phyloP scores from a whole-genome alignment of 1,140 invertebrate species.

The Ganaspis sp. region DNA sequence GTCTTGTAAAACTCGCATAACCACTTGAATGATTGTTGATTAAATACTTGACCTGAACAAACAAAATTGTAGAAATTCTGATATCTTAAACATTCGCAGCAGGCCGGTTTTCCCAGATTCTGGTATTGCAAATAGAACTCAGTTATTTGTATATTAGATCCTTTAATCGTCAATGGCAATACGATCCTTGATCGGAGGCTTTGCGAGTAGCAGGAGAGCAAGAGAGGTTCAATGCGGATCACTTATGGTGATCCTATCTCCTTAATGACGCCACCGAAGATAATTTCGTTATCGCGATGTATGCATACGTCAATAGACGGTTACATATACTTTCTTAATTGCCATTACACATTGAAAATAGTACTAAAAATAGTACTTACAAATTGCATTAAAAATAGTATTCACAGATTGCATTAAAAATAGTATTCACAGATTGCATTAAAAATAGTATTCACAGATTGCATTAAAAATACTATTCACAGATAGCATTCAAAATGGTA shows the following conservation, averaged over 20 bases:
- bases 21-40: constrained; percentile 3
- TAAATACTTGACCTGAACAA: constrained; percentile 2
- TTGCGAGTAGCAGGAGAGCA: constrained; percentile 11
- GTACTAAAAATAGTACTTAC: background rate
- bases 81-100: background rate
- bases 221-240: constrained; percentile 12
- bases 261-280: constrained; percentile 21
- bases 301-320: constrained; percentile 24
- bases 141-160: constrained; percentile 17
- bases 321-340: constrained; percentile 15
- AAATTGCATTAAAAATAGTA: too few relatives aligned
- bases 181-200: constrained; percentile 6
- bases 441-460: too few relatives aligned
- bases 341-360: background rate
- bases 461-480: too few relatives aligned
- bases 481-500: too few relatives aligned
- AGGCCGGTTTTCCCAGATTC: background rate
- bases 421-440: too few relatives aligned
- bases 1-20: constrained; percentile 16
- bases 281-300: constrained; percentile 25
- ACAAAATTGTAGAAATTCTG: constrained; percentile 4
- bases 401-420: too few relatives aligned
- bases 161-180: constrained; percentile 7
- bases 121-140: constrained; percentile 18
- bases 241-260: constrained; percentile 24